These are phyloP conservation scores for Lingula anatina DNA, from an alignment of 2,888 invertebrate genomes.

Conservation along the genomic window DNA sequence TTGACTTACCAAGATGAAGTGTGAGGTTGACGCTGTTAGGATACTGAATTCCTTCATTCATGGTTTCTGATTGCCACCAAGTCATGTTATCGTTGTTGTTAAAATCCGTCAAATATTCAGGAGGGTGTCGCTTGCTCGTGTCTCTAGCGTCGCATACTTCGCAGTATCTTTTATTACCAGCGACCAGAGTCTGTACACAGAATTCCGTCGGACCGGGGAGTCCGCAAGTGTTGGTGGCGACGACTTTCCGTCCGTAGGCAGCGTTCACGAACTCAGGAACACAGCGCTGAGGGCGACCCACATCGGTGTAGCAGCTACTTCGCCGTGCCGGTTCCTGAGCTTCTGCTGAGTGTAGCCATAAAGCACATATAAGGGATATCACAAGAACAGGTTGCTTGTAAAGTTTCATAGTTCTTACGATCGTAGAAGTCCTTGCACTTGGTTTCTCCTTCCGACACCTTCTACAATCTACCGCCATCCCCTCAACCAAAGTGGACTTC, in stretches of 20 bases:
- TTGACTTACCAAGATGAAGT: conserved; percentile 71
- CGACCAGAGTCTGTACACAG: conserved; percentile 83
- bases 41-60: conserved; percentile 87
- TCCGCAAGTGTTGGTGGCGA: conserved; percentile 95
- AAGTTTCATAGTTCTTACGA: too few relatives aligned
- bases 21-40: conserved; percentile 91
- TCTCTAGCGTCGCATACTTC: conserved; percentile 61
- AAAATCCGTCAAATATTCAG: conserved; percentile 80
- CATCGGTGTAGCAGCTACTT: conserved; percentile 43
- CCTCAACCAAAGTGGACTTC: too few relatives aligned
- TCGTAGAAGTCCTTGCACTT: too few relatives aligned
- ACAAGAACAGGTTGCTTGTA: too few relatives aligned
- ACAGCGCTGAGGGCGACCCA: conserved; percentile 67
- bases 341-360: too few relatives aligned
- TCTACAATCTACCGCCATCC: too few relatives aligned
- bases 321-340: too few relatives aligned
- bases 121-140: conserved; percentile 62
- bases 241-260: conserved; percentile 82
- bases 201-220: conserved; percentile 63
- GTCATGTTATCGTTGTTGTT: conserved; percentile 64
- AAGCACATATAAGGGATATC: too few relatives aligned
- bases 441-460: too few relatives aligned
- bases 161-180: conserved; percentile 63
- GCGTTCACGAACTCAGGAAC: conserved; percentile 96
- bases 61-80: conserved; percentile 69